phyloP scores from a whole-genome alignment of 2,888 invertebrate genomes.

The Fragum whitleyi region DNA sequence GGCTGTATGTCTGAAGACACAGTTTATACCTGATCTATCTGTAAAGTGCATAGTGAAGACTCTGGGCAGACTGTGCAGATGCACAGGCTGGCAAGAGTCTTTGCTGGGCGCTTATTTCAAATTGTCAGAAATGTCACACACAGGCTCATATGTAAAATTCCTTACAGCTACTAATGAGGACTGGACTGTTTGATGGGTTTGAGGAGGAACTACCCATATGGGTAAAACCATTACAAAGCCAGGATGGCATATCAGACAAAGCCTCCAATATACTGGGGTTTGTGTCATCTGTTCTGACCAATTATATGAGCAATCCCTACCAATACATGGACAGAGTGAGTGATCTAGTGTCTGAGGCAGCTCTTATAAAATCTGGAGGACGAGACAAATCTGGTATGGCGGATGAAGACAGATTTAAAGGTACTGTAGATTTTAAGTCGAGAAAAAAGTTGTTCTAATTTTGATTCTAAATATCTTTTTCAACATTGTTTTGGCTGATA shows the following conservation, averaged over 20 bases:
- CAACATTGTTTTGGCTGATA: too few species aligned
- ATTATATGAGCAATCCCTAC: conserved; percentile 73
- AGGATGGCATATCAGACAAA: not conserved
- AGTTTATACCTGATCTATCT: too few species aligned
- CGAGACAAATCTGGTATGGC: not conserved
- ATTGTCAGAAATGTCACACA: too few species aligned
- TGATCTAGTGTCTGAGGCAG: conserved; percentile 61
- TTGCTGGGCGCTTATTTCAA: too few species aligned
- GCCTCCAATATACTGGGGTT: conserved; percentile 58
- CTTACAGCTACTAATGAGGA: conserved; percentile 69
- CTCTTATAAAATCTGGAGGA: conserved; percentile 41
- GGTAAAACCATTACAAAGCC: conserved; percentile 59
- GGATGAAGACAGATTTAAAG: conserved; percentile 30
- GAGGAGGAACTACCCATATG: conserved; percentile 71
- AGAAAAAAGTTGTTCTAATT: too few species aligned
- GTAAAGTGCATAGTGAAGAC: too few species aligned
- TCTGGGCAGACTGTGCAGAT: too few species aligned
- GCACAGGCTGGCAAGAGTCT: too few species aligned
- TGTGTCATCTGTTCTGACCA: conserved; percentile 67
- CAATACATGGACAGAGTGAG: conserved; percentile 72
- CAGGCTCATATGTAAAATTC: too few species aligned
- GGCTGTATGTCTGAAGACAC: too few species aligned
- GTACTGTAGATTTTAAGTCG: too few species aligned
- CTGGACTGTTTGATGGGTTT: conserved; percentile 71
- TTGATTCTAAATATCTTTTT: too few species aligned